Base-by-base conservation (phyloP, 2,888 invertebrate genomes). In the Apotomis capreana region DNA sequence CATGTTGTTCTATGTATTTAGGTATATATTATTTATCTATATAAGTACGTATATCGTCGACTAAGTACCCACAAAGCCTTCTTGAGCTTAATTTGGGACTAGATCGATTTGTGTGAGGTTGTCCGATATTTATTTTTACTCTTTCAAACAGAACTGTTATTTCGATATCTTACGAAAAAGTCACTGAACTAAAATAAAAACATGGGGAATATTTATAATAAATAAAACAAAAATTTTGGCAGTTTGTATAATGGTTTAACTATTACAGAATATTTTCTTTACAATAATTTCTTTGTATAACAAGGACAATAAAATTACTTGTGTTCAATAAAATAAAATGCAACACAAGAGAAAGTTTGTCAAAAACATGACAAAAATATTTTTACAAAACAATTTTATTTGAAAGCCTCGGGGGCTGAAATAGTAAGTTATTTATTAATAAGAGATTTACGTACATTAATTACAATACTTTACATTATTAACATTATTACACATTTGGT, bases 311-410 rank as follows among this genome's bases (percentile, higher is more conserved):
- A 84, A 87, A 88, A 87, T 83, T 83, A 83, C 83, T 86, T 80
- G 84, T 86, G 87, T 91, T 88, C 89, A 90, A 89, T 85, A 88
- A 88, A 92, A 91, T 89, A 92, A 91, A 91, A 89, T 90, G 90
- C 89, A 90, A 89, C 85, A 85, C 81, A 87, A 85, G 78, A 76
- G 78, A 82, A 86, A 84, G 86, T 70, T 81, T 84, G 82, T 87
- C 86, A 82, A 86, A 86, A 80, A 87, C 80, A 78, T 80, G 84
- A 86, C 84, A 83, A 87, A 84, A 86, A 86, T 78, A 81, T 81
- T 79, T 81, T 78, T 83, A 86, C 79, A 84, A 84, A 83, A 83
- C 76, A 78, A 80, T 77, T 76, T 77, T 79, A 78, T 68, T 26
- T 60, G 46, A 55, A 68, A 37, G 71, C 67, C 67, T 71, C 58